A percentile compares a stretch with the other conserved stretches of the same genome.
Evolutionary conservation across 2,888 invertebrate species (phyloP).

Genomic region (Philopedon plagiatum): DNA sequence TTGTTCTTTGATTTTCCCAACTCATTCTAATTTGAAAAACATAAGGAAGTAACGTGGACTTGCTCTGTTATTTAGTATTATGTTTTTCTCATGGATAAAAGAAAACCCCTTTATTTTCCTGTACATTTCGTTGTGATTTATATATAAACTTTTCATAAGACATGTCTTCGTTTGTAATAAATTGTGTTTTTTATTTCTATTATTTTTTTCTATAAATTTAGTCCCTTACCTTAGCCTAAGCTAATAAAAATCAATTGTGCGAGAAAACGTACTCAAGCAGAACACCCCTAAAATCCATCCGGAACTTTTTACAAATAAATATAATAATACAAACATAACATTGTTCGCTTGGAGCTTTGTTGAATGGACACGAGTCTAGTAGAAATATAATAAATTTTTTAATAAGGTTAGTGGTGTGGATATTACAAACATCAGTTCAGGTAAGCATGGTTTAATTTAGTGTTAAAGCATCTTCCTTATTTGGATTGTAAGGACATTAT

Average conservation of each 20-base stretch:
- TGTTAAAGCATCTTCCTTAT: too few species aligned
- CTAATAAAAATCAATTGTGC: slow-evolving; percentile 16
- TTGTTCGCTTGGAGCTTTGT: not conserved
- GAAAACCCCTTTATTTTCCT: not conserved
- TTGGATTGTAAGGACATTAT: too few species aligned
- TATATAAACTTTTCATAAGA: not conserved
- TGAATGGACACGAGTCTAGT: not conserved
- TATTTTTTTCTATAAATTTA: not conserved
- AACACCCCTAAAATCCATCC: slow-evolving; percentile 10
- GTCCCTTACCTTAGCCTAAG: not conserved
- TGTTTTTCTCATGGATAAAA: too few species aligned
- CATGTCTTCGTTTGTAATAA: not conserved
- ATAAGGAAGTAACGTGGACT: too few species aligned
- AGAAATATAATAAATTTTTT: not conserved
- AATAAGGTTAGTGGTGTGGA: not conserved
- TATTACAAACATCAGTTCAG: not conserved
- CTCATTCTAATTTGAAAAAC: too few species aligned
- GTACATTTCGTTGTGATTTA: not conserved
- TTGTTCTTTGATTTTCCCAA: too few species aligned
- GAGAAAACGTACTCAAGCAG: slow-evolving; percentile 6
- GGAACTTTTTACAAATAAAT: not conserved
- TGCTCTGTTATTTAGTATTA: not conserved
- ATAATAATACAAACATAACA: slow-evolving; percentile 9
- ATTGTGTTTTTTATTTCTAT: not conserved
- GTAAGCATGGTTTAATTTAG: not conserved